phyloP scores from a whole-genome alignment of 2,797 vertebrate genomes.

The Hafferia zeledoni region DNA sequence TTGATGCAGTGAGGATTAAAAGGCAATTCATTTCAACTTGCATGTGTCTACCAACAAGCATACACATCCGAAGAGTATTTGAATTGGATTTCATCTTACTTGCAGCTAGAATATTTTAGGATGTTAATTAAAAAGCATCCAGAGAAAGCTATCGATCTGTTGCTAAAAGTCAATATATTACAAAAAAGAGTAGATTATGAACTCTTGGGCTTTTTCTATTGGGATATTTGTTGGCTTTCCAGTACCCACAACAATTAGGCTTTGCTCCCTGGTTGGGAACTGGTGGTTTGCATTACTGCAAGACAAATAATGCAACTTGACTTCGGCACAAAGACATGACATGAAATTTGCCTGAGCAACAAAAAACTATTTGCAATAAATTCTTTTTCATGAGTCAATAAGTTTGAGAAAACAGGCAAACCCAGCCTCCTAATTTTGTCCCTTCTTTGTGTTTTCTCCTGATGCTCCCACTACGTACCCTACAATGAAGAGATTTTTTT shows the following conservation, averaged over 20 bases:
- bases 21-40: not conserved
- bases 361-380: not conserved
- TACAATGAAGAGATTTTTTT: not conserved
- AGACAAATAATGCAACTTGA: not conserved
- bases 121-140: not conserved
- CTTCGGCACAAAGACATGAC: rapidly evolving
- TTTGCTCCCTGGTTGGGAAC: not conserved
- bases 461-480: rapidly evolving
- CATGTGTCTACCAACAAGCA: not conserved
- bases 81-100: not conserved
- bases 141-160: not conserved
- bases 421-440: not conserved
- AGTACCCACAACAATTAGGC: not conserved
- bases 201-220: not conserved
- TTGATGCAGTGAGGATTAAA: not conserved
- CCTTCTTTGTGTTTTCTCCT: not conserved
- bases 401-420: not conserved
- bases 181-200: not conserved
- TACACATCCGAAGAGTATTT: not conserved
- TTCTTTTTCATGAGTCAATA: not conserved
- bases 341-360: not conserved
- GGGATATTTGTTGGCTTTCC: not conserved
- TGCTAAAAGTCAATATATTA: not conserved
- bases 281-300: not conserved
- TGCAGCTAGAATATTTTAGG: constrained; percentile 1